Evolutionary conservation across 2,888 invertebrate genomes (phyloP).

Genomic region (Drosophila glabriapex): DNA sequence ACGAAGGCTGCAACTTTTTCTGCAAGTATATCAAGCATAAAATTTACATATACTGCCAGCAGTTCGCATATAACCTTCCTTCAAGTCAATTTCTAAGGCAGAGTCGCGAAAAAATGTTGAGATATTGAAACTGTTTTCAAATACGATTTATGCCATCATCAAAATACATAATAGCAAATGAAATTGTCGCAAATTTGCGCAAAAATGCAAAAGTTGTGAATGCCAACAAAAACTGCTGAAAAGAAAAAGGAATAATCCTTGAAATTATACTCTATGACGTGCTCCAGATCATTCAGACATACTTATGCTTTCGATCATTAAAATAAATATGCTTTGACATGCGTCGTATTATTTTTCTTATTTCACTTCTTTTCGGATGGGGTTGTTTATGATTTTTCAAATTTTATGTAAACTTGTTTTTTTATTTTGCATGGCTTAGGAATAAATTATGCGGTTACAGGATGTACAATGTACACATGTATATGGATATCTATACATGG

Average conservation of each 20-base stretch:
- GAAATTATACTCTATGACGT: not conserved
- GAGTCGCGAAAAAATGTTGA: conserved; percentile 2
- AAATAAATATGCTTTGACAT: not conserved
- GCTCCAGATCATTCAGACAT: not conserved
- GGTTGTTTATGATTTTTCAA: not conserved
- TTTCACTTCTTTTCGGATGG: not conserved
- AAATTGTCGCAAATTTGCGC: conserved; percentile 41
- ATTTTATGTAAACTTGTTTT: no score
- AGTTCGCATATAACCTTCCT: not conserved
- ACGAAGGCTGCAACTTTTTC: conserved; percentile 1
- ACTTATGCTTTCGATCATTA: not conserved
- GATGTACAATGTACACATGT: not conserved
- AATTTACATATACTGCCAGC: conserved; percentile 1
- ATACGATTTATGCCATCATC: conserved; percentile 53
- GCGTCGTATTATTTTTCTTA: not conserved
- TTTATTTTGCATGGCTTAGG: not conserved
- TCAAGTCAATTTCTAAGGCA: conserved; percentile 38
- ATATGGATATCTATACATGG: not conserved
- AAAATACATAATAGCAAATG: conserved; percentile 44
- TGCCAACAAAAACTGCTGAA: not conserved
- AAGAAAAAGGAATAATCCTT: not conserved
- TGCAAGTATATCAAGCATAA: conserved; percentile 1
- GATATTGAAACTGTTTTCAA: conserved; percentile 47
- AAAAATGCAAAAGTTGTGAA: conserved; percentile 11
- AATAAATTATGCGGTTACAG: not conserved